Conservation (phyloP, 2,113 vertebrate genomes). For the Chaenocephalus aceratus region DNA sequence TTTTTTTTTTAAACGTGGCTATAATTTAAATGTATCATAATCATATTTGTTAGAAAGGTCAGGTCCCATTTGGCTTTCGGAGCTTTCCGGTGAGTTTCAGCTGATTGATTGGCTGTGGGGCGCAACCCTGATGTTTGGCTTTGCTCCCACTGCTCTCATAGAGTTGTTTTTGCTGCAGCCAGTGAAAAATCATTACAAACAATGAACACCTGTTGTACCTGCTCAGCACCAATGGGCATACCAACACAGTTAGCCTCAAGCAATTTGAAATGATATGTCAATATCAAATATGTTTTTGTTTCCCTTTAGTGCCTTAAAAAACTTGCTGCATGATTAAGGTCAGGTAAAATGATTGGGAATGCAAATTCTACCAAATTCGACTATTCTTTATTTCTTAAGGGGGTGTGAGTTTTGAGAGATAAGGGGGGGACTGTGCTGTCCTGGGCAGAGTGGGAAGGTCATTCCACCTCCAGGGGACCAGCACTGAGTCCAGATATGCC, state of each 20-base stretch:
- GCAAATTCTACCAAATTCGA: not conserved
- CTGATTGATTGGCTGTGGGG: not conserved
- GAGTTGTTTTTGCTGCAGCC: not conserved
- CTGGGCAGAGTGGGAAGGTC: slow-evolving; percentile 40
- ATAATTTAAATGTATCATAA: not conserved
- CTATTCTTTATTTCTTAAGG: slow-evolving; percentile 9
- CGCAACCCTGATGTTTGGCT: not conserved
- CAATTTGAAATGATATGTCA: not conserved
- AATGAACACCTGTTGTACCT: not conserved
- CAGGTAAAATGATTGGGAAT: not conserved
- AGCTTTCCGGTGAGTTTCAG: not conserved
- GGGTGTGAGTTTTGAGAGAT: slow-evolving; percentile 12
- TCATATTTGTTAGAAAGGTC: not conserved
- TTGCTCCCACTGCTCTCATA: not conserved
- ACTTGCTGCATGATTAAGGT: not conserved
- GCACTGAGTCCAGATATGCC: slow-evolving; percentile 20
- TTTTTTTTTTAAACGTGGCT: not conserved
- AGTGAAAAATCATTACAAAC: not conserved
- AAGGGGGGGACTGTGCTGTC: slow-evolving; percentile 1
- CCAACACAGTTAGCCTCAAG: not conserved
- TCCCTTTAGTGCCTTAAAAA: not conserved
- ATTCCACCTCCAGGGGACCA: slow-evolving; percentile 31
- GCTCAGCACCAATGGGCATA: not conserved
- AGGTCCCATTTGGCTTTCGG: too few relatives aligned
- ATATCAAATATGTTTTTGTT: not conserved